These are phyloP conservation scores for Aldabrachelys gigantea DNA, from an alignment of 2,113 vertebrate genomes.

Conservation along the genomic window DNA sequence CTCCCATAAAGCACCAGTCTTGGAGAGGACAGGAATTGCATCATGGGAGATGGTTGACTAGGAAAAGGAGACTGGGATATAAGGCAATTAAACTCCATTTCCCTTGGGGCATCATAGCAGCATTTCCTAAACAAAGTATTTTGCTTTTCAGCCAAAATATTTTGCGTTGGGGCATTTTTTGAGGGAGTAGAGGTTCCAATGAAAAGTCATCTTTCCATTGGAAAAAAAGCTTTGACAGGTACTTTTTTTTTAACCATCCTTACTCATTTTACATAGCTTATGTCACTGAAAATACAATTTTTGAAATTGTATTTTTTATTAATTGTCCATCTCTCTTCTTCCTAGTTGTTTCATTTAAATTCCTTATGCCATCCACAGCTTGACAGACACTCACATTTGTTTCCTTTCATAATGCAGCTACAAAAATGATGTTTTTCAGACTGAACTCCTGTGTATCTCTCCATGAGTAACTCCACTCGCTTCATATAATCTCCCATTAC, in stretches of 20 bases:
- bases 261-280: not conserved
- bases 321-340: not conserved
- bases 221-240: too few species aligned
- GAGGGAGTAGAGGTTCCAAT: too few species aligned
- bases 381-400: constrained; percentile 4
- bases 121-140: too few species aligned
- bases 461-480: not conserved
- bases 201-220: too few species aligned
- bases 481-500: not conserved
- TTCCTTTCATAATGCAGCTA: not conserved
- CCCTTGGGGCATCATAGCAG: too few species aligned
- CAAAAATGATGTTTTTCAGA: constrained; percentile 22
- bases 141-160: too few species aligned
- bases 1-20: too few species aligned
- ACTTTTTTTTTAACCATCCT: not conserved
- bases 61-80: too few species aligned
- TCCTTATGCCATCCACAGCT: constrained; percentile 23
- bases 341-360: constrained; percentile 25
- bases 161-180: too few species aligned
- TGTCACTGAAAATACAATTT: not conserved
- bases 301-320: not conserved
- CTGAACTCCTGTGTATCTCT: not conserved
- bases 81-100: too few species aligned
- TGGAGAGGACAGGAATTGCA: too few species aligned
- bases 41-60: too few species aligned